Evolutionary conservation across 2,797 vertebrate species (phyloP).

Genomic region (Halcyon badia): DNA sequence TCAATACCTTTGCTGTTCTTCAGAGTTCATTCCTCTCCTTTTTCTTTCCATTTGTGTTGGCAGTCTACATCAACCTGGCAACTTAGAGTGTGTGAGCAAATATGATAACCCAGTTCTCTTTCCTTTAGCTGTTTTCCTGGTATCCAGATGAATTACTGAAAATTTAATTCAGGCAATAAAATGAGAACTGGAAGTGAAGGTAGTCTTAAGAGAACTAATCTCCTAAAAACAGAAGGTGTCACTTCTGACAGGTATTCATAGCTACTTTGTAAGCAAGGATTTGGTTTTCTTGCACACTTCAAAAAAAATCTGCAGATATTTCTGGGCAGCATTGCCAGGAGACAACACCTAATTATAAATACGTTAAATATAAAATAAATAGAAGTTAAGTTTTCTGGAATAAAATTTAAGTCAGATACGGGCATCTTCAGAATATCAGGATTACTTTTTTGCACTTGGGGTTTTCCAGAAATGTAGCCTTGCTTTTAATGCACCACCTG

Average conservation of each 20-base stretch:
- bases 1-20: background rate
- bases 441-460: background rate
- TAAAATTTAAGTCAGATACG: background rate
- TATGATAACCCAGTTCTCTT: background rate
- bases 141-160: background rate
- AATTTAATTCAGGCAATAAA: background rate
- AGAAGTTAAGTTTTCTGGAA: background rate
- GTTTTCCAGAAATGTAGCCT: background rate
- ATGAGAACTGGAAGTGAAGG: background rate
- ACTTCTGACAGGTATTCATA: background rate
- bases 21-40: background rate
- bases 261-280: background rate
- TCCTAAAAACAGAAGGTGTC: background rate
- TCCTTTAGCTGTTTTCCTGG: background rate
- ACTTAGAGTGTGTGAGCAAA: background rate
- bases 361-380: background rate
- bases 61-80: background rate
- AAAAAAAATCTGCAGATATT: background rate
- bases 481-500: background rate
- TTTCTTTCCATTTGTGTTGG: background rate
- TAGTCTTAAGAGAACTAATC: background rate
- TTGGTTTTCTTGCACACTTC: background rate
- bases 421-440: background rate
- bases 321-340: background rate
- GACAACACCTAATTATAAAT: background rate